Base-by-base conservation (phyloP, 2,888 invertebrate genomes). In the Plagodis pulveraria region DNA sequence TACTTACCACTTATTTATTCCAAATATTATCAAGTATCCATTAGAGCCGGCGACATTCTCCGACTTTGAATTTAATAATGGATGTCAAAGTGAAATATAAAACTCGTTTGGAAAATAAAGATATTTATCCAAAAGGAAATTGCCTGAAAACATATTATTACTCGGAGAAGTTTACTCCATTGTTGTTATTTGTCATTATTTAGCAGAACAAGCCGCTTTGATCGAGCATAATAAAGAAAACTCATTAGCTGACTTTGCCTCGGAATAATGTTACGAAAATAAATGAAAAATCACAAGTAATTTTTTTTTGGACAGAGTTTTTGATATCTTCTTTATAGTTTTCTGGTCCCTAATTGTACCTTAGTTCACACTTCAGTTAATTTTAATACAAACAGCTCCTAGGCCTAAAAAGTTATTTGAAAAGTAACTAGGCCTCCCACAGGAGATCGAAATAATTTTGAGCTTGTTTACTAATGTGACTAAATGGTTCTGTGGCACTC, bases 201-300 rank as follows among this genome's bases (percentile, higher is more conserved):
- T 56, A 34, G 40, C 58, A 40, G 42, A 54, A 58, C 58, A 51
- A 62, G 56, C 49, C 62, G 50, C 55, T 56, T 57, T 41, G 53
- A 52, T 48, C 34, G 33, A 10, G 48, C 6, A 38, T 44, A 48
- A 36, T 47, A 48, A 59, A 58, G 61, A 56, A 59, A 65, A 63
- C 65, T 63, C 56, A 65, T 67, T 62, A 62, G 50, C 5, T 5
- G 54, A 62, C 55, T 65, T 62, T 62, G 6, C 56, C 48, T 48
- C 32, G 40, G n/a, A 36, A 5, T 36, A 58, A 22, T 44, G 33
- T 53, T 41, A 6, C 48, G 46, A 42, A 50, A 41, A 50, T 32
- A 50, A 51, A 51, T 34, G 6, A 42, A 58, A 53, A 22, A 22
- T 2, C 22, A 1, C 22, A 22, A 22, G 22, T 22, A 22, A n/a